These are phyloP conservation scores for Prolemur simus DNA, from an alignment of 2,113 vertebrate species.

Conservation along the genomic window DNA sequence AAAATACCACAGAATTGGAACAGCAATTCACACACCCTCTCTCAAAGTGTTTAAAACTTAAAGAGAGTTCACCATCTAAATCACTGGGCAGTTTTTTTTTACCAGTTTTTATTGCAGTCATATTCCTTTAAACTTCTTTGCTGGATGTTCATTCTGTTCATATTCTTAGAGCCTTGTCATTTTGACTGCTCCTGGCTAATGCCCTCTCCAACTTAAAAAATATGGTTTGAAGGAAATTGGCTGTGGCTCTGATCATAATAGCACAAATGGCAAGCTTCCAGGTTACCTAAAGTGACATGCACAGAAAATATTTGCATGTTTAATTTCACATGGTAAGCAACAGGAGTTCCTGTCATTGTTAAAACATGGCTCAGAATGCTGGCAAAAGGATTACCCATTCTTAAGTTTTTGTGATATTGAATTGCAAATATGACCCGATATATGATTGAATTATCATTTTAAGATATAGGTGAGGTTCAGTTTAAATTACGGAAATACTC, in stretches of 20 bases:
- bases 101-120: conserved; percentile 53
- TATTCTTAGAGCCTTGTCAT: conserved; percentile 65
- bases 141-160: conserved; percentile 63
- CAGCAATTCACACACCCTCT: conserved; percentile 29
- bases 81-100: conserved; percentile 59
- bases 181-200: conserved; percentile 65
- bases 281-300: conserved; percentile 41
- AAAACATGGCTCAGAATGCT: not conserved
- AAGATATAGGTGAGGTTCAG: not conserved
- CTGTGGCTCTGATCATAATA: conserved; percentile 69
- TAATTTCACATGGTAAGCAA: conserved; percentile 60
- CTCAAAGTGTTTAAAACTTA: conserved; percentile 54
- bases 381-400: not conserved
- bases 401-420: not conserved
- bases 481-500: conserved; percentile 21
- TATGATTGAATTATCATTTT: conserved; percentile 42
- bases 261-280: conserved; percentile 70
- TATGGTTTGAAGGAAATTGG: conserved; percentile 69
- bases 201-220: conserved; percentile 65
- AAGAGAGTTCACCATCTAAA: conserved; percentile 62
- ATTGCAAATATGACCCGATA: conserved; percentile 43
- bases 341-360: conserved; percentile 15
- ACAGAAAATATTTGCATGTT: conserved; percentile 52
- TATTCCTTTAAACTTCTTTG: conserved; percentile 62
- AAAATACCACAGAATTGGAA: conserved; percentile 33